Conservation (phyloP, 2,113 vertebrate genomes). For the Pristiophorus japonicus region DNA sequence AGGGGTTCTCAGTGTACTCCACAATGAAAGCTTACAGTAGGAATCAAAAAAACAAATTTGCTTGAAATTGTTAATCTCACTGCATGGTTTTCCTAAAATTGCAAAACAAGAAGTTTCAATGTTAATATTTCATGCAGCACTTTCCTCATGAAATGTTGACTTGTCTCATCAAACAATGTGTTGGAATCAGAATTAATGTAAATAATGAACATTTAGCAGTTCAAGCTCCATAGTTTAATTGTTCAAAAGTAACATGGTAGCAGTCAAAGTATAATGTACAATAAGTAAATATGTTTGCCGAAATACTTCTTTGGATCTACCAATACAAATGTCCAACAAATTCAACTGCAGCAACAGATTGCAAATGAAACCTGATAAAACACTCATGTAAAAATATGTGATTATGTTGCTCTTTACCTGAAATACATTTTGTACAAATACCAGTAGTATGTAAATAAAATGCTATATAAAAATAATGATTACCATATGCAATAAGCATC, state of each 20-base stretch:
- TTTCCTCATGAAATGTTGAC: background rate
- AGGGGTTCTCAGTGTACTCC: background rate
- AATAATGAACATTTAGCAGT: slow-evolving; percentile 32
- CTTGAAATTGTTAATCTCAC: background rate
- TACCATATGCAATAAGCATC: slow-evolving; percentile 53
- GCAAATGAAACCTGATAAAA: slow-evolving; percentile 57
- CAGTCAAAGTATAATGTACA: slow-evolving; percentile 70
- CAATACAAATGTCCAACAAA: slow-evolving; percentile 71
- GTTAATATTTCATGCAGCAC: background rate
- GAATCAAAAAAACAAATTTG: background rate
- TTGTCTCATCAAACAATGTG: background rate
- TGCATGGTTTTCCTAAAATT: background rate
- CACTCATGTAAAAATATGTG: slow-evolving; percentile 41
- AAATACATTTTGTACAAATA: slow-evolving; percentile 57
- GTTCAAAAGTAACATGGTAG: slow-evolving; percentile 69
- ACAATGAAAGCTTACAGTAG: background rate
- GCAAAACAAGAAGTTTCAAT: background rate
- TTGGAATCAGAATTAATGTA: background rate
- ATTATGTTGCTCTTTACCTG: slow-evolving; percentile 45
- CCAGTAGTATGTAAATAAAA: slow-evolving; percentile 61
- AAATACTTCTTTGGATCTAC: slow-evolving; percentile 76
- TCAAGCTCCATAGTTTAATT: slow-evolving; percentile 59
- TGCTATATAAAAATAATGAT: slow-evolving; percentile 59
- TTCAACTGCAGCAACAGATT: slow-evolving; percentile 64
- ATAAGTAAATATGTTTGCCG: slow-evolving; percentile 71